phyloP scores from a whole-genome alignment of 2,888 invertebrate species.

The Onthophagus sagittarius region DNA sequence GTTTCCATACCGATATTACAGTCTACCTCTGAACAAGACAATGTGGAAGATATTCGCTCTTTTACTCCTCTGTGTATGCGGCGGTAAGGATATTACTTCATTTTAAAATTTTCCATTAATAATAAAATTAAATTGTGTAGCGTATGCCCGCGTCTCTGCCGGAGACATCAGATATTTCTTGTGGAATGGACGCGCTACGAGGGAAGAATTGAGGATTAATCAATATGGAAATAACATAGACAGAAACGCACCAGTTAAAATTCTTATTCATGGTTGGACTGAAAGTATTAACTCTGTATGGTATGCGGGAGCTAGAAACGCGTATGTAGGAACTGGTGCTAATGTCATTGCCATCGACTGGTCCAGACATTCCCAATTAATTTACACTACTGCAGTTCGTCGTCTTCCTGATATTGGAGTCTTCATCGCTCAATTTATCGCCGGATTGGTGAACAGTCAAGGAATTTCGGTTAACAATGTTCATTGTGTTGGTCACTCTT shows the following conservation, averaged over 20 bases:
- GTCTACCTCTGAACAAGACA: neutral
- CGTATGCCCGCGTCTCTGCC: slow-evolving; percentile 8
- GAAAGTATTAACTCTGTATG: slow-evolving; percentile 15
- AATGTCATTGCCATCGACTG: slow-evolving; percentile 20
- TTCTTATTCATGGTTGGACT: slow-evolving; percentile 19
- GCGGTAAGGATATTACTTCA: neutral
- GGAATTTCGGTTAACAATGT: slow-evolving; percentile 26
- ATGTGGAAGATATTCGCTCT: neutral
- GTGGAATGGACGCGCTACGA: slow-evolving; percentile 15
- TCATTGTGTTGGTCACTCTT: slow-evolving; percentile 41
- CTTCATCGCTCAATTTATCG: slow-evolving; percentile 15
- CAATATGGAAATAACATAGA: slow-evolving; percentile 15
- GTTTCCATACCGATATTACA: neutral
- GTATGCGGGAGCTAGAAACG: slow-evolving; percentile 10
- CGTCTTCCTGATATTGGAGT: slow-evolving; percentile 10
- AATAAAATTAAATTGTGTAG: neutral
- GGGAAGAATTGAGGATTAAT: slow-evolving; percentile 10
- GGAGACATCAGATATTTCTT: slow-evolving; percentile 16
- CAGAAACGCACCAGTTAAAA: slow-evolving; percentile 11
- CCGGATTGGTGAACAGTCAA: neutral
- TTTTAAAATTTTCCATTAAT: neutral
- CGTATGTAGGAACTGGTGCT: slow-evolving; percentile 10
- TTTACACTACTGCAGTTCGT: slow-evolving; percentile 11
- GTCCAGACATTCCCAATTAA: slow-evolving; percentile 15
- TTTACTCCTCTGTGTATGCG: neutral